phyloP scores from a whole-genome alignment of 2,113 vertebrate genomes.

The Jaculus jaculus region DNA sequence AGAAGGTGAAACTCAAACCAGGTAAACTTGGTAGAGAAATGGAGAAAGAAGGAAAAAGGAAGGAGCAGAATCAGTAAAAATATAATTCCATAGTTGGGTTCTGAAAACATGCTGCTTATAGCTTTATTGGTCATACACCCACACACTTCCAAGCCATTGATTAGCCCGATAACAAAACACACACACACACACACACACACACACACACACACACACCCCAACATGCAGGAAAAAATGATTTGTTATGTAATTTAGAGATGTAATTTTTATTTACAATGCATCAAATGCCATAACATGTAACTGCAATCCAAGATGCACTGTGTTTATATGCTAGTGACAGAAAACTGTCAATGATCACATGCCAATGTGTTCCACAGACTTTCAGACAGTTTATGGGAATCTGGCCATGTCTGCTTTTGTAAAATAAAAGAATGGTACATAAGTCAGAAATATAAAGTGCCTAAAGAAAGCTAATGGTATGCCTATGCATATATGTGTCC shows the following conservation, averaged over 20 bases:
- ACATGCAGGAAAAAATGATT: background rate
- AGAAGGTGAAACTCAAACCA: slow-evolving; percentile 9
- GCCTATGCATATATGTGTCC: slow-evolving; percentile 9
- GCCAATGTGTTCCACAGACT: background rate
- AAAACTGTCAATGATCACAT: background rate
- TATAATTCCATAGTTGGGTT: too few species aligned
- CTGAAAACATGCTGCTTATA: too few species aligned
- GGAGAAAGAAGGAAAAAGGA: background rate
- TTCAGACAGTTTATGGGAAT: background rate
- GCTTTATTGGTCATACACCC: too few species aligned
- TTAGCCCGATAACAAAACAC: too few species aligned
- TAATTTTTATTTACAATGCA: background rate
- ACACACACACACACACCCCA: too few species aligned
- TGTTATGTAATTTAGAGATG: background rate
- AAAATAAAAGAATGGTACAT: slow-evolving; percentile 59
- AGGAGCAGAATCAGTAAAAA: background rate
- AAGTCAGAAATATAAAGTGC: slow-evolving; percentile 59
- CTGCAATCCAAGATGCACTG: background rate
- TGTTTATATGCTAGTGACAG: background rate
- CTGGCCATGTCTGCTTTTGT: slow-evolving; percentile 59
- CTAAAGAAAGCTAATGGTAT: background rate
- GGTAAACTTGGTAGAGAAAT: background rate
- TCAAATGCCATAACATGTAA: background rate
- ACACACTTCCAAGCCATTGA: too few species aligned
- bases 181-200: too few species aligned